These are phyloP conservation scores for Liparis tanakae DNA, from an alignment of 2,797 vertebrate species.

Conservation along the genomic window DNA sequence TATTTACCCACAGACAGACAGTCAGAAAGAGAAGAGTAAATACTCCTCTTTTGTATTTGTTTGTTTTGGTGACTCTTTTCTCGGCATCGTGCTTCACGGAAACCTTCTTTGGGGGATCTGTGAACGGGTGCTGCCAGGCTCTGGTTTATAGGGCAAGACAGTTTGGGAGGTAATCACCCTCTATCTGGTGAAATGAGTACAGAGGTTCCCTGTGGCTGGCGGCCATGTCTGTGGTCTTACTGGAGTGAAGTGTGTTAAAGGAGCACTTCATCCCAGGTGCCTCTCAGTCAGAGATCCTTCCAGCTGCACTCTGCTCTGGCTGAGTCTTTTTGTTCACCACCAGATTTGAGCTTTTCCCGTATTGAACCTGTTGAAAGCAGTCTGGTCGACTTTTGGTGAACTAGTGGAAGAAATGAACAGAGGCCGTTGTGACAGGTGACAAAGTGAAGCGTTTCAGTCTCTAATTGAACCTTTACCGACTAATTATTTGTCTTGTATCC, in stretches of 20 bases:
- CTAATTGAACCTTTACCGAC: constrained; percentile 34
- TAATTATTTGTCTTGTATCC: constrained; percentile 11
- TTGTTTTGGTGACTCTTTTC: background rate
- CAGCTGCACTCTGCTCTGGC: background rate
- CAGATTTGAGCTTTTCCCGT: constrained; percentile 21
- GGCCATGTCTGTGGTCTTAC: constrained; percentile 29
- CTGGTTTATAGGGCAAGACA: constrained; percentile 30
- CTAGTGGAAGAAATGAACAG: constrained; percentile 38
- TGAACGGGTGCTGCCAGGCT: constrained; percentile 10
- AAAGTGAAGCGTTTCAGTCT: constrained; percentile 24
- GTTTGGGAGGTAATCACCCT: constrained; percentile 44
- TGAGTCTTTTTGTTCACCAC: constrained; percentile 15
- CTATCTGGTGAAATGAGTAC: constrained; percentile 46
- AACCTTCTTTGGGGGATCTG: constrained; percentile 22
- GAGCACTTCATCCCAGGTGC: constrained; percentile 42
- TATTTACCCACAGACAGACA: constrained; percentile 16
- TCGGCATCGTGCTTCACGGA: constrained; percentile 1
- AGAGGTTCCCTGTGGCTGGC: constrained; percentile 23
- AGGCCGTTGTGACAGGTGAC: constrained; percentile 25
- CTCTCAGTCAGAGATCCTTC: constrained; percentile 48
- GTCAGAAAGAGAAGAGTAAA: background rate
- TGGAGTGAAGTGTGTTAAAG: constrained; percentile 44
- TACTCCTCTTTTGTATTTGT: constrained; percentile 12
- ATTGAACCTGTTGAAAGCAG: constrained; percentile 35
- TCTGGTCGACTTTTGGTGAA: constrained; percentile 27